Conservation (phyloP, 2,888 invertebrate genomes). For the Campoplex nolae region DNA sequence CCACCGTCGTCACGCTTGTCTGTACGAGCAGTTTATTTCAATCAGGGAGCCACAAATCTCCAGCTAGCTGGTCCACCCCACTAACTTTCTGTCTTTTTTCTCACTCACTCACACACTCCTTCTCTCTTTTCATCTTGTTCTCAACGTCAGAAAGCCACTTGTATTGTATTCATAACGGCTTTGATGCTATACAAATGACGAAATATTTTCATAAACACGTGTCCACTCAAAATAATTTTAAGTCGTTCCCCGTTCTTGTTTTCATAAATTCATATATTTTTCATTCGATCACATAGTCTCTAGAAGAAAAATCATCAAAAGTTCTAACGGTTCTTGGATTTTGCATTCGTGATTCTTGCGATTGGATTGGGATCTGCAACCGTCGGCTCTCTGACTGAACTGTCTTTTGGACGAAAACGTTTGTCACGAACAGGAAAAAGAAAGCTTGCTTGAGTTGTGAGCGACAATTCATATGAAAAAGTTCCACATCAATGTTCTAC, state of each 20-base stretch:
- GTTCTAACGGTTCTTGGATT: too few species aligned
- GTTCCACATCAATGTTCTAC: too few species aligned
- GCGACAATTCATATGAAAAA: too few species aligned
- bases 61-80: conserved; percentile 68
- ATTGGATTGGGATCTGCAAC: too few species aligned
- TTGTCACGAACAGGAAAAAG: too few species aligned
- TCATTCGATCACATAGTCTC: neutral
- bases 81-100: conserved; percentile 61
- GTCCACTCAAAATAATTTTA: neutral
- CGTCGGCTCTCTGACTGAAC: too few species aligned
- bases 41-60: conserved; percentile 81
- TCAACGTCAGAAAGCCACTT: conserved; percentile 4
- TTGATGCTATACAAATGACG: conserved; percentile 3
- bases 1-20: conserved; percentile 55
- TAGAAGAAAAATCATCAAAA: too few species aligned
- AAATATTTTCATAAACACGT: conserved; percentile 5
- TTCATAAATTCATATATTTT: neutral
- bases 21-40: conserved; percentile 80
- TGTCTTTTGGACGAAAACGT: too few species aligned
- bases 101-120: neutral
- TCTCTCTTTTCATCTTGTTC: neutral
- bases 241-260: neutral
- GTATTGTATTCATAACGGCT: conserved; percentile 4
- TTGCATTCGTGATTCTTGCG: too few species aligned
- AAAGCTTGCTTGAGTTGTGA: too few species aligned